These are phyloP conservation scores for Cantharis lateralis DNA, from an alignment of 2,888 invertebrate species.

Conservation along the genomic window DNA sequence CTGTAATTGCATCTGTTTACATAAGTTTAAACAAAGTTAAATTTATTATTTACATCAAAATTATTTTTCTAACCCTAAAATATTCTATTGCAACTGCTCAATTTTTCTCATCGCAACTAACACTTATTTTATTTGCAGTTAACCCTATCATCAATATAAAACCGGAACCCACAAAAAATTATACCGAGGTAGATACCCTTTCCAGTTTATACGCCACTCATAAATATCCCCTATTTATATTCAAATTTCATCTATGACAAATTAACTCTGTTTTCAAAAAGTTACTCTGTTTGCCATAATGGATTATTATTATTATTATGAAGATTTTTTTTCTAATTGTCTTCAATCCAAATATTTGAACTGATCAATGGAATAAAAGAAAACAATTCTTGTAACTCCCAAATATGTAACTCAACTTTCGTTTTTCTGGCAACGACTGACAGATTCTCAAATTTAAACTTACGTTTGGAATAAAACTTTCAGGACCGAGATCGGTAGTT, in stretches of 20 bases:
- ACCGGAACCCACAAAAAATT: conserved; percentile 16
- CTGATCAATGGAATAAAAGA: too few relatives aligned
- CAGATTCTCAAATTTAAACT: too few relatives aligned
- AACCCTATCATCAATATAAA: not conserved
- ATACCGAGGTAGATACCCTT: conserved; percentile 3
- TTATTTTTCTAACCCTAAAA: not conserved
- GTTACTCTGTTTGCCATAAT: not conserved
- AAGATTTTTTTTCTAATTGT: too few relatives aligned
- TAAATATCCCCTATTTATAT: not conserved
- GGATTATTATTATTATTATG: too few relatives aligned
- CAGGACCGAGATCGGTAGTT: too few relatives aligned
- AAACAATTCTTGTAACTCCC: too few relatives aligned
- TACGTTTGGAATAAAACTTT: too few relatives aligned
- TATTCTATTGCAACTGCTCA: not conserved
- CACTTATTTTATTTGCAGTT: not conserved
- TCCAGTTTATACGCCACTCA: not conserved
- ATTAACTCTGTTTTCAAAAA: conserved; percentile 5
- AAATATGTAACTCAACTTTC: too few relatives aligned
- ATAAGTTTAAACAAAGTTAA: conserved; percentile 22
- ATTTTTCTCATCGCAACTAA: not conserved
- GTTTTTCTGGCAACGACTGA: too few relatives aligned
- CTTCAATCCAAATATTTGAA: too few relatives aligned
- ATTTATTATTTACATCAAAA: conserved; percentile 18
- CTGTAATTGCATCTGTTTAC: conserved; percentile 43
- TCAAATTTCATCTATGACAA: not conserved